Percentiles rank a stretch among this genome's conserved stretches.
Evolutionary conservation across 2,888 invertebrate species (phyloP).

Genomic region (Pasiphila rectangulata): DNA sequence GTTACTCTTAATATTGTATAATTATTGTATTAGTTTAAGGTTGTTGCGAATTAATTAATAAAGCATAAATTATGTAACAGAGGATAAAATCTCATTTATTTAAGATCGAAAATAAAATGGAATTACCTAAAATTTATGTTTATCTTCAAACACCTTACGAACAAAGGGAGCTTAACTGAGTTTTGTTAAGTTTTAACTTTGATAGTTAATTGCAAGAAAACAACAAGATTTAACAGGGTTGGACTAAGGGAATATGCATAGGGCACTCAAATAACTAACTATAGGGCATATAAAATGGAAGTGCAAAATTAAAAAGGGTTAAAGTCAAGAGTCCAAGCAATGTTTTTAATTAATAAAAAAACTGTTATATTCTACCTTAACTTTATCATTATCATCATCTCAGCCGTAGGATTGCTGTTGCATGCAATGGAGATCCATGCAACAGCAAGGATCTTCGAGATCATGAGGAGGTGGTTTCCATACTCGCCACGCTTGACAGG

Average conservation of each 20-base stretch:
- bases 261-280: neutral
- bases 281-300: no score
- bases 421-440: no score
- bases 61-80: slow-evolving; percentile 41
- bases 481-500: no score
- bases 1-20: slow-evolving; percentile 40
- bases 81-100: slow-evolving; percentile 36
- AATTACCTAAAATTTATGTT: slow-evolving; percentile 13
- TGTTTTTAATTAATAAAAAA: no score
- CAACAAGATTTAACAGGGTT: slow-evolving; percentile 1
- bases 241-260: neutral
- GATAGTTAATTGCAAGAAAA: slow-evolving; percentile 7
- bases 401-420: no score
- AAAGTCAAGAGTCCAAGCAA: no score
- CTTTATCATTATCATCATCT: no score
- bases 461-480: no score
- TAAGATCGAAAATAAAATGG: slow-evolving; percentile 33
- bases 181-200: slow-evolving; percentile 13
- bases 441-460: no score
- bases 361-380: no score
- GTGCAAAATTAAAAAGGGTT: no score
- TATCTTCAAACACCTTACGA: slow-evolving; percentile 10
- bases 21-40: slow-evolving; percentile 33
- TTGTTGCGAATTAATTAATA: slow-evolving; percentile 43
- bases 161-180: slow-evolving; percentile 14